Evolutionary conservation across 2,113 vertebrate genomes (phyloP), one percentile per base, ranked within the genome.

Genomic region (Epinephelus lanceolatus): DNA sequence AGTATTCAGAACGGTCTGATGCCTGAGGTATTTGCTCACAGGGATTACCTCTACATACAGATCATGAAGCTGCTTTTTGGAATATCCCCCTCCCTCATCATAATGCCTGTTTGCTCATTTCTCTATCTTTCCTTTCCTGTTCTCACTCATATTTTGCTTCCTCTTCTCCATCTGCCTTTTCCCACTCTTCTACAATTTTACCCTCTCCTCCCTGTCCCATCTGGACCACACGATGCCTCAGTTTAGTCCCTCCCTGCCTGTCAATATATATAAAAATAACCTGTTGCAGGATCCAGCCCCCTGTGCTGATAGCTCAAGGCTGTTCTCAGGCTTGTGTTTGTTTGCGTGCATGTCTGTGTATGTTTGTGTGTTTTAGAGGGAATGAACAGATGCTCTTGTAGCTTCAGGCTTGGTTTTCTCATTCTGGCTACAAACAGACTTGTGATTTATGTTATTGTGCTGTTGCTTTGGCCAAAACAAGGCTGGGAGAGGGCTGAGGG

Each of bases 321-420:
- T 71, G 42, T 82, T 79, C 73, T 74, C 77, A 85, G 33, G 42
- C 49, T 71, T 67, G 56, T 73, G 52, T 83, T 86, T 86, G 73
- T 88, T 88, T 90, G 77, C 45, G 19, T 86, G 78, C 76, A 63
- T 67, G 42, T 77, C 74, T 80, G 66, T 82, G 76, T 79, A 57
- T 80, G 76, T 86, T 66, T 88, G 86, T 86, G 80, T 86, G 67
- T 84, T 88, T 82, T 40, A 76, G 71, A 79, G 23, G 73, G 25
- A 87, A 88, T 45, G 71, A 88, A 42, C 68, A 91, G 81, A 91
- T 88, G 88, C 78, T 79, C 75, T 55, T n/a, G 18, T 78, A 84
- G 70, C 76, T 88, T 66, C 53, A 84, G 60, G 84, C 76, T 93
- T 91, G 91, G 67, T 94, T 94, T 94, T 94, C 88, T 94, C 91